A percentile compares a stretch with the other conserved stretches of the same genome.
Evolutionary conservation across 2,113 vertebrate species (phyloP).

Genomic region (Albula goreensis): DNA sequence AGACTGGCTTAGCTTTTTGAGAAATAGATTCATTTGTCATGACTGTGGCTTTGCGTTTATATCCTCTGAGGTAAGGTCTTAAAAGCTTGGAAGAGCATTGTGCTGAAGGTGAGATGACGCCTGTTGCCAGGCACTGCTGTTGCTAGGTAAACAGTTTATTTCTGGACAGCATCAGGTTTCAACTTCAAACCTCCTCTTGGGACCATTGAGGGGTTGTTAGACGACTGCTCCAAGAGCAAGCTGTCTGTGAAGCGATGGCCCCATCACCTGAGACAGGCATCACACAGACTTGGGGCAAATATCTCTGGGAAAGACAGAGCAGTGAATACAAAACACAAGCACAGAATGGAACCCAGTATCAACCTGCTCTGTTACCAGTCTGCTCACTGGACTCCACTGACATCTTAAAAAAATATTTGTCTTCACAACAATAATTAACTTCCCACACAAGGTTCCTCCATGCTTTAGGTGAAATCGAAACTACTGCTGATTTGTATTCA

Average conservation of each 20-base stretch:
- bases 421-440: background rate
- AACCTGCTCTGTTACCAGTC: too few relatives aligned
- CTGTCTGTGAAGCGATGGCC: background rate
- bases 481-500: background rate
- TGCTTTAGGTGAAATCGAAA: background rate
- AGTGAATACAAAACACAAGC: background rate
- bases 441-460: background rate
- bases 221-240: background rate
- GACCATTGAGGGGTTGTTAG: conserved; percentile 24
- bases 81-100: background rate
- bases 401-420: too few relatives aligned
- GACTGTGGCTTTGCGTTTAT: background rate
- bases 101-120: conserved; percentile 21
- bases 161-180: conserved; percentile 51
- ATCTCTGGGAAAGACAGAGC: too few relatives aligned
- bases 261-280: background rate
- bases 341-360: background rate
- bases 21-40: background rate
- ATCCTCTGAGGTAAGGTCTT: conserved; percentile 4
- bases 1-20: background rate
- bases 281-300: background rate
- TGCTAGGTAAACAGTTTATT: conserved; percentile 74
- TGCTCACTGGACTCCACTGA: too few relatives aligned
- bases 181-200: conserved; percentile 26
- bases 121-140: conserved; percentile 63